Evolutionary conservation across 2,888 invertebrate genomes (phyloP).

Genomic region (Pemphredon lugubris): DNA sequence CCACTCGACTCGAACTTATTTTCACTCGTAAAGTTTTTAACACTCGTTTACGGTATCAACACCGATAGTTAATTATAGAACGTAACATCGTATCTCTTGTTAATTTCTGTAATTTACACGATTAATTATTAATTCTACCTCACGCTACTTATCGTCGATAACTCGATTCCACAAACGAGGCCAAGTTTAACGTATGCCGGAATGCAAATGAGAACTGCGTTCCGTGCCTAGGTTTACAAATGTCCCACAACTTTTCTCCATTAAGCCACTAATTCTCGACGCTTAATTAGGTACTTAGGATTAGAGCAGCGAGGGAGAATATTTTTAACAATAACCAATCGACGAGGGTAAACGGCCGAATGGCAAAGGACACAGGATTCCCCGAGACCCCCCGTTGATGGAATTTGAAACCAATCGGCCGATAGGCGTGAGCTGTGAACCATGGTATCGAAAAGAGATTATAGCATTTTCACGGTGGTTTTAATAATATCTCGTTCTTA

Average conservation of each 20-base stretch:
- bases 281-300: constrained; percentile 49
- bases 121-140: too few species aligned
- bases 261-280: constrained; percentile 29
- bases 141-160: too few species aligned
- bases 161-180: too few species aligned
- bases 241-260: constrained; percentile 9
- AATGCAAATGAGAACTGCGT: background rate
- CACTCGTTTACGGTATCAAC: too few species aligned
- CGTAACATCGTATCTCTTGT: too few species aligned
- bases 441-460: constrained; percentile 24
- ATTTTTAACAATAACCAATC: constrained; percentile 35
- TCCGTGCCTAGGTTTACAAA: background rate
- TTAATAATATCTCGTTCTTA: constrained; percentile 6
- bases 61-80: too few species aligned
- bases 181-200: too few species aligned
- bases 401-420: constrained; percentile 30
- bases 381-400: constrained; percentile 19
- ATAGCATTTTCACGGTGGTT: background rate
- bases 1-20: too few species aligned
- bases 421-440: constrained; percentile 30
- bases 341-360: constrained; percentile 27
- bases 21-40: too few species aligned
- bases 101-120: too few species aligned
- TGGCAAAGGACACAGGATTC: constrained; percentile 21
- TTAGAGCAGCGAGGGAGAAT: constrained; percentile 27